A percentile compares a stretch with the other conserved stretches of the same genome.
Evolutionary conservation across 1,140 invertebrate species (phyloP).

Genomic region (Heliconius nattereri): DNA sequence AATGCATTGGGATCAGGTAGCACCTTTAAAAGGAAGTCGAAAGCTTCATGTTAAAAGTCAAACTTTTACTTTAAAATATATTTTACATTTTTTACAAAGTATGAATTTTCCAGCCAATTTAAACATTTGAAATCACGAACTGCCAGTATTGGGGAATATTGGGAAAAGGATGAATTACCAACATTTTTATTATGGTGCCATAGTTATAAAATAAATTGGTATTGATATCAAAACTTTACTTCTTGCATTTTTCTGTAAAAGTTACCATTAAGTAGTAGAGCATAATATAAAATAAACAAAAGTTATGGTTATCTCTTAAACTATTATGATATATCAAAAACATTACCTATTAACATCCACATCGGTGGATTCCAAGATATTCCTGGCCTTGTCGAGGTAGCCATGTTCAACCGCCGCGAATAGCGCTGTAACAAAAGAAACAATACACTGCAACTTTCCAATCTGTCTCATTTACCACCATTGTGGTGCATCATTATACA

Average conservation of each 20-base stretch:
- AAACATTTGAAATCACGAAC: background rate
- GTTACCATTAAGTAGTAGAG: too few relatives aligned
- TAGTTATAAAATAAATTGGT: too few relatives aligned
- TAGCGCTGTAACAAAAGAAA: slow-evolving; percentile 85
- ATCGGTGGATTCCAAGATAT: slow-evolving; percentile 93
- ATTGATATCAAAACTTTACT: too few relatives aligned
- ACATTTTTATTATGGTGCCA: too few relatives aligned
- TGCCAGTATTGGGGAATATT: too few relatives aligned
- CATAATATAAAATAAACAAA: background rate
- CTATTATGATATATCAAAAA: background rate
- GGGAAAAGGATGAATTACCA: too few relatives aligned
- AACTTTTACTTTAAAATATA: background rate
- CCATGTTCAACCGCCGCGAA: slow-evolving; percentile 96
- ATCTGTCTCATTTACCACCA: slow-evolving; percentile 2
- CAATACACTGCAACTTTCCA: slow-evolving; percentile 20
- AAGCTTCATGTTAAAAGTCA: background rate
- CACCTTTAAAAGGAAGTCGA: background rate
- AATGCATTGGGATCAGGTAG: slow-evolving; percentile 13
- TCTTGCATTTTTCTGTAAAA: too few relatives aligned
- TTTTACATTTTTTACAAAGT: background rate
- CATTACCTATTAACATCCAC: slow-evolving; percentile 95
- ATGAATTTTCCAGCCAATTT: background rate
- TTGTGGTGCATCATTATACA: background rate
- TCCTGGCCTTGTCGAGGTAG: slow-evolving; percentile 93
- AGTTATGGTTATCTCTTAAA: background rate